Base-by-base conservation (phyloP, 2,888 invertebrate genomes). In the Chromoteleia sp. region DNA sequence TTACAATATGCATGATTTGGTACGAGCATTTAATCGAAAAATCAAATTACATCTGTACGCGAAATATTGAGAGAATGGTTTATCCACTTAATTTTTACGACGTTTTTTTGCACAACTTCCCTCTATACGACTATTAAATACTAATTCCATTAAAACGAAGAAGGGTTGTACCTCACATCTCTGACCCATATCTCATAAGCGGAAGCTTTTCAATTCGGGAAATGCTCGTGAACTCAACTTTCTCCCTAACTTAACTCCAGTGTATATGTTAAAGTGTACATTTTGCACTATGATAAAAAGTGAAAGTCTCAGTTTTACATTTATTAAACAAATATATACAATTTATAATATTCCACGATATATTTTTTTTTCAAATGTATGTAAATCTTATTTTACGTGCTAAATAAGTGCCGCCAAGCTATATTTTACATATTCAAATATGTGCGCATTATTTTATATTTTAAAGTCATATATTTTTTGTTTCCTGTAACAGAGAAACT, bases 81-180 rank as follows among this genome's bases (percentile, higher is more conserved):
- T 67, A 88, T 88, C 88, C 89, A 88, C 87, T 90, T 89, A 88
- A 87, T 90, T 90, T 89, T 88, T 88, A 86, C 84, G 85, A 82
- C 75, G 83, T 85, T 84, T 86, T 85, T 86, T 87, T 84, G 84
- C 78, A 74, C 84, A 73, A 74, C 58, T 71, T 43, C 19, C 48
- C 67, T 71, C 73, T 50, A 43, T 48, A 86, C 85, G 83, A 82
- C 85, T 90, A 91, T 91, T 90, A 91, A 91, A 91, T 90, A 91
- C 91, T 91, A 91, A 91, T 91, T 91, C 91, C 91, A 91, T 91
- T 91, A 91, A 91, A 91, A 88, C 87, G 86, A 85, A 89, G 89
- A 91, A 91, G 91, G 91, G 91, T 91, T 91, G 90, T 85, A 84
- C 83, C 84, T 83, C 84, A 74, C 84, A 88, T 90, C 87, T 89